Percentiles rank a stretch among this genome's conserved stretches.
Evolutionary conservation across 2,113 vertebrate species (phyloP).

Genomic region (Felis chaus): DNA sequence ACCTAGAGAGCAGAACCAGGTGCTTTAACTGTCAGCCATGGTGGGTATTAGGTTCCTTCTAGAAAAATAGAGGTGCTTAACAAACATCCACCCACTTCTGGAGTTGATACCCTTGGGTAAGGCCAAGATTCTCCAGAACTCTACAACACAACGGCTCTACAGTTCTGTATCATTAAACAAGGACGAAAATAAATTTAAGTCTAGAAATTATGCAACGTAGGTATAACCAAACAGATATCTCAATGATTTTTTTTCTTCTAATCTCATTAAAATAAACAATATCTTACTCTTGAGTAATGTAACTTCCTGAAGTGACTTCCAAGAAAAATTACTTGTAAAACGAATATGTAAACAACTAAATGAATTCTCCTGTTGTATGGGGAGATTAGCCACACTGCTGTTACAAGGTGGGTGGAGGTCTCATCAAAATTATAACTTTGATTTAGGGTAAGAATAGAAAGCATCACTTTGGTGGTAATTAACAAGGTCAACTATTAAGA

Average conservation of each 20-base stretch:
- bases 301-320: neutral
- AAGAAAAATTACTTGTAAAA: slow-evolving; percentile 47
- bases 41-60: neutral
- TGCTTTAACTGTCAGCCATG: neutral
- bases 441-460: slow-evolving; percentile 28
- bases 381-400: neutral
- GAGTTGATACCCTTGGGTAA: neutral
- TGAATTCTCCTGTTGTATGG: neutral
- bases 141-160: neutral
- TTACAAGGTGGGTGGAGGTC: neutral
- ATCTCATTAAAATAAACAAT: slow-evolving; percentile 51
- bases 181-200: slow-evolving; percentile 37
- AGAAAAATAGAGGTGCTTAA: neutral
- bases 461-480: neutral
- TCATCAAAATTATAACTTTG: neutral
- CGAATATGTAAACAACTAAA: neutral
- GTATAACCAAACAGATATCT: neutral
- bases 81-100: neutral
- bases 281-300: neutral
- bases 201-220: slow-evolving; percentile 49
- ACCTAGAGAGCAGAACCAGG: neutral
- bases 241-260: neutral
- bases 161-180: neutral
- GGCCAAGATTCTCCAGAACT: neutral
- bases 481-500: neutral